Base-by-base conservation (phyloP, 2,888 invertebrate species). In the Macaria notata region DNA sequence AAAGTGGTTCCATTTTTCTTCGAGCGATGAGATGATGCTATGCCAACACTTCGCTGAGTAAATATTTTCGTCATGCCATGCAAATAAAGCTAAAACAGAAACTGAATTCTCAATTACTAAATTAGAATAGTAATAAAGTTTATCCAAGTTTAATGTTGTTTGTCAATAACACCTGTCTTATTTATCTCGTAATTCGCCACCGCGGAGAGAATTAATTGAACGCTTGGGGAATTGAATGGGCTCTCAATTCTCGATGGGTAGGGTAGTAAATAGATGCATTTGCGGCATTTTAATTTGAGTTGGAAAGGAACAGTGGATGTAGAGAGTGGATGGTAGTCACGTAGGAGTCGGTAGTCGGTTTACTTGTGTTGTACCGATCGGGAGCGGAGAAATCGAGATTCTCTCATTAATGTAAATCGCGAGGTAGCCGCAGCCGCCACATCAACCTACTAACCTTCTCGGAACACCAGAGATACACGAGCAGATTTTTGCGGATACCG, bases 381-480 rank as follows among this genome's bases (percentile, higher is more conserved):
- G 75, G 78, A 78, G 69, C 72, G 72, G 82, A 84, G 86, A 88
- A 88, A 88, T 85, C 79, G 78, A 81, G 79, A 83, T 77, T 81
- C 75, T 74, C 81, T 83, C 83, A 79, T 83, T 86, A 86, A 86
- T 86, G 84, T 83, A 86, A 86, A 87, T 85, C 78, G 78, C 77
- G 66, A 71, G 70, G 66, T 73, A 65, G 73, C 71, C 72, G 66
- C 72, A 71, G 78, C 73, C 67, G 69, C 70, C 72, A 74, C 76
- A 75, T 75, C 82, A 86, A 87, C 88, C 88, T 75, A 89, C 87
- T 90, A 79, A 90, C 88, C 88, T 78, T 75, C 69, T 70, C 75
- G 75, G 73, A 76, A 81, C 71, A 75, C 75, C 63, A 71, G 69
- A 73, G 68, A 68, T 59, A 64, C 56, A 45, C 49, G 67, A 68